Evolutionary conservation across 1,140 invertebrate genomes (phyloP).

Genomic region (Dolichoris vasculosae): DNA sequence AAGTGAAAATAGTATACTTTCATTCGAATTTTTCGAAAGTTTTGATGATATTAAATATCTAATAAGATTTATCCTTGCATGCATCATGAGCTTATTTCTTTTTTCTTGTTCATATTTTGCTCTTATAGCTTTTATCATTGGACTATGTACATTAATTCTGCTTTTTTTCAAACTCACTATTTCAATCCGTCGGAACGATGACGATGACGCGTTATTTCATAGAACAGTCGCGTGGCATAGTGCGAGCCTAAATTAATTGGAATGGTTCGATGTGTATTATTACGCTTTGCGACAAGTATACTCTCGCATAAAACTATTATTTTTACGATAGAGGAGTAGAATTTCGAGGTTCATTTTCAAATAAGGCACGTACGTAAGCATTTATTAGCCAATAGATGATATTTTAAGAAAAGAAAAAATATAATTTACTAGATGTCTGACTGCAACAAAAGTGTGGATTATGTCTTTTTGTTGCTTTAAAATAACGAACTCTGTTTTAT

Average conservation of each 20-base stretch:
- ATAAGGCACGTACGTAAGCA: not conserved
- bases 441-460: not conserved
- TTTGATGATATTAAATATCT: not conserved
- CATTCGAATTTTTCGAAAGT: not conserved
- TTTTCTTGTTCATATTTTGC: not conserved
- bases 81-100: not conserved
- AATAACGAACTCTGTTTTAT: not conserved
- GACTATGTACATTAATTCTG: not conserved
- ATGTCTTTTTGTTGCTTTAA: not conserved
- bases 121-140: not conserved
- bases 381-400: not conserved
- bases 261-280: slow-evolving; percentile 35
- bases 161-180: not conserved
- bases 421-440: not conserved
- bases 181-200: not conserved
- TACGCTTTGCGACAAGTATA: not conserved
- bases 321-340: not conserved
- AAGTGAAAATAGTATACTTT: not conserved
- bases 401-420: not conserved
- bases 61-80: not conserved
- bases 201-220: not conserved
- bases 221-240: not conserved
- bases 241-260: slow-evolving; percentile 30
- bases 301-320: not conserved
- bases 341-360: slow-evolving; percentile 7